Conservation (phyloP, 2,888 invertebrate species). For the Pogonocherus hispidulus region DNA sequence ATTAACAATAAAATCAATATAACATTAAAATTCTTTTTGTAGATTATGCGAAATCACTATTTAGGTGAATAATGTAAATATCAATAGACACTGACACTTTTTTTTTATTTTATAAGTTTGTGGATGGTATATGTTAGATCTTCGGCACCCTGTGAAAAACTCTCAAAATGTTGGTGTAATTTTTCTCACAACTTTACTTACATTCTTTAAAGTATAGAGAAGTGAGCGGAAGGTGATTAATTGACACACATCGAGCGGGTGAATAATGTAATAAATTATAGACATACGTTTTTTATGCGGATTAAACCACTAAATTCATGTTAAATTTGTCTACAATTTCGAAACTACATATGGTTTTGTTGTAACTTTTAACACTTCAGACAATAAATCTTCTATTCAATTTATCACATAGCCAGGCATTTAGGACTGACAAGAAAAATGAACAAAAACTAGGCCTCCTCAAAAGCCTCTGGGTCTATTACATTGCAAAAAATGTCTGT, state of each 20-base stretch:
- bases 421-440: constrained; percentile 35
- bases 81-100: too few relatives aligned
- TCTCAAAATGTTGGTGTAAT: too few relatives aligned
- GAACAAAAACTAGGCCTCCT: constrained; percentile 32
- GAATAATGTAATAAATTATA: background rate
- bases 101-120: too few relatives aligned
- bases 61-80: too few relatives aligned
- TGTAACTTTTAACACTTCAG: constrained; percentile 28
- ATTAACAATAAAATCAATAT: too few relatives aligned
- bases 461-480: constrained; percentile 26
- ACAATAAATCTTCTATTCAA: constrained; percentile 33
- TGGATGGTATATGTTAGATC: too few relatives aligned
- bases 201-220: background rate
- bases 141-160: too few relatives aligned
- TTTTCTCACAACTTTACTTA: too few relatives aligned
- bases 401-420: constrained; percentile 27
- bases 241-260: background rate
- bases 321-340: constrained; percentile 25
- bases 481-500: constrained; percentile 25
- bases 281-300: background rate
- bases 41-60: too few relatives aligned
- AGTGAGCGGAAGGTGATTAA: background rate
- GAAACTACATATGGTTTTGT: constrained; percentile 22
- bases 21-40: too few relatives aligned
- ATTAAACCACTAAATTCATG: constrained; percentile 8